Evolutionary conservation across 2,888 invertebrate species (phyloP), one percentile per base, ranked within the genome.

Genomic region (Rhagium mordax): DNA sequence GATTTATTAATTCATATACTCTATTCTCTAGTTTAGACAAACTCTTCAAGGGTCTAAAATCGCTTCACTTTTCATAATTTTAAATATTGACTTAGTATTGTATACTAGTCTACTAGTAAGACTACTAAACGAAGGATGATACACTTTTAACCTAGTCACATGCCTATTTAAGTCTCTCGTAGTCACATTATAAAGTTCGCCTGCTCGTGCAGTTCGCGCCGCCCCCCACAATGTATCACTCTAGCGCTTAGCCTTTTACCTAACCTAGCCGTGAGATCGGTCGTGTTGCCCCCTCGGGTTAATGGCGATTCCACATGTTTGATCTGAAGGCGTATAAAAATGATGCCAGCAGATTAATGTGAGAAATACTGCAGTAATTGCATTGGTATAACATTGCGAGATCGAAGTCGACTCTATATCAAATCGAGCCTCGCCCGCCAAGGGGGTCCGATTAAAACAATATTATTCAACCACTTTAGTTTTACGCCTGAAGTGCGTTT

Each of bases 271-370:
- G 64, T 64, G 64, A 64, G 64, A 64, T 27, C 51, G 64, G 15
- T 67, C 66, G 55, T 61, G 72, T 51, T 67, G 60, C 51, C 68
- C 68, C 51, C 66, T 27, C 60, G 61, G 72, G 72, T 67, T 67
- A 67, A 67, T 47, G 57, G 49, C 64, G 64, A 64, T 64, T 51
- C 64, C 48, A 64, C 64, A 64, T 64, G 64, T 51, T 51, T 27
- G 64, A 51, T 51, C 57, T n/a, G 57, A 41, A 48, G 18, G 21
- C 18, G 51, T 24, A 18, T 20, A 67, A 67, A 67, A 57, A 57
- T 57, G 3, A 15, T 21, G 15, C 66, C 7, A 41, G 53, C 29
- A 51, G 48, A 67, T 67, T 67, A 67, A 67, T 67, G 66, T 67
- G 66, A 51, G 66, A 67, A 76, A 73, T 74, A 72, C 74, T 70